Evolutionary conservation across 1,140 invertebrate genomes (phyloP), one percentile per base, ranked within the genome.

Genomic region (Proctacanthus coquilletti): DNA sequence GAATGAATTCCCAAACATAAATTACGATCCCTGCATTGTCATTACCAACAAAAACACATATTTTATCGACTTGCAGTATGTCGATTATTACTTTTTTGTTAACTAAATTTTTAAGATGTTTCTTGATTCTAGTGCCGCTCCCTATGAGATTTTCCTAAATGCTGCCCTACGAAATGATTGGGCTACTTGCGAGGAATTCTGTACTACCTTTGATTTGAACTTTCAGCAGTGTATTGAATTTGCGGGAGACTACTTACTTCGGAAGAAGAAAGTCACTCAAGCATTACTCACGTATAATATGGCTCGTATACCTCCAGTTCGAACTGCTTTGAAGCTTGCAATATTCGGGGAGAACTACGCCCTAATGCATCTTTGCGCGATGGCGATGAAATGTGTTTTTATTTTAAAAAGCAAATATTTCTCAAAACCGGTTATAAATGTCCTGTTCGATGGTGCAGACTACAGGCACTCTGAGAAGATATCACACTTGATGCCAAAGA

Each of bases 251-350:
- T 65, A 74, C 47, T 63, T 78, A 44, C 58, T 85, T 34, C 61
- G 66, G 4, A 69, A 71, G 36, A 69, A 72, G 25, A 66, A 73
- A 38, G 75, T 76, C 46, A 63, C 71, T 30, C 71, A 71, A 50
- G 79, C 80, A 2, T 63, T 80, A 41, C 62, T 74, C 39, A 64
- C 83, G 2, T 84, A 81, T 53, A 77, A 77, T 59, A 62, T 80
- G 39, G 76, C 80, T 1, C 75, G 75, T 52, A 76, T 80, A 31
- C 55, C 70, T 43, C 66, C 79, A 36, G 63, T 80, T 31, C 78
- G 80, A 44, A 70, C 75, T 41, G 73, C 81, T 11, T 64, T 81
- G 14, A 80, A 80, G 56, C 69, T 85, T 48, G 78, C 81, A 38
- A 70, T 72, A 32, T 68, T 72, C 45, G 80, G 80, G 3, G 71